Evolutionary conservation across 2,888 invertebrate species (phyloP).

Genomic region (Metellina segmentata): DNA sequence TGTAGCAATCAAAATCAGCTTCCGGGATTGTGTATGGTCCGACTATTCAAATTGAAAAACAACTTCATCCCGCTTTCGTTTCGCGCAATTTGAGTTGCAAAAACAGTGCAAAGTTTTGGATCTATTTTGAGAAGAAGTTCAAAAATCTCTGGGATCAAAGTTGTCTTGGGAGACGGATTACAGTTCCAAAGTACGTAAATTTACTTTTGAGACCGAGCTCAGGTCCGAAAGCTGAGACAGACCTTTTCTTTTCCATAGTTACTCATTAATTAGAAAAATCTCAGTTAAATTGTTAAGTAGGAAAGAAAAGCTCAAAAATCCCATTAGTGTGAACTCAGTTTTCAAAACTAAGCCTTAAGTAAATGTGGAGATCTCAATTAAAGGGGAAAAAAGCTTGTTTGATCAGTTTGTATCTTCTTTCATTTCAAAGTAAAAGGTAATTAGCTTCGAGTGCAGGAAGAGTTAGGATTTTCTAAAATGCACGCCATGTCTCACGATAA

Average conservation of each 20-base stretch:
- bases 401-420: conserved; percentile 73
- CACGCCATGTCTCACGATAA: conserved; percentile 35
- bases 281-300: conserved; percentile 57
- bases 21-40: too few species aligned
- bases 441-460: conserved; percentile 64
- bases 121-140: neutral
- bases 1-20: too few species aligned
- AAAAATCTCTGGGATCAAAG: neutral
- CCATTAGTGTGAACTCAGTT: conserved; percentile 69
- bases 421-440: conserved; percentile 68
- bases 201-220: conserved; percentile 3
- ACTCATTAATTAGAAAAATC: conserved; percentile 63
- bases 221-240: neutral
- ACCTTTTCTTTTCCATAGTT: conserved; percentile 1
- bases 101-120: neutral
- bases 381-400: conserved; percentile 67
- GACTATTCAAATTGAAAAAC: too few species aligned
- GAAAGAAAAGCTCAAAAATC: conserved; percentile 67
- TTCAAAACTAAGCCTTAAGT: conserved; percentile 70
- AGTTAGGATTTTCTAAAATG: conserved; percentile 62
- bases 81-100: too few species aligned
- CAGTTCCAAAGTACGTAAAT: neutral
- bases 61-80: too few species aligned
- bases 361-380: conserved; percentile 71
- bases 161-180: neutral